phyloP scores from a whole-genome alignment of 1,140 invertebrate genomes.

The Nautilus pompilius region DNA sequence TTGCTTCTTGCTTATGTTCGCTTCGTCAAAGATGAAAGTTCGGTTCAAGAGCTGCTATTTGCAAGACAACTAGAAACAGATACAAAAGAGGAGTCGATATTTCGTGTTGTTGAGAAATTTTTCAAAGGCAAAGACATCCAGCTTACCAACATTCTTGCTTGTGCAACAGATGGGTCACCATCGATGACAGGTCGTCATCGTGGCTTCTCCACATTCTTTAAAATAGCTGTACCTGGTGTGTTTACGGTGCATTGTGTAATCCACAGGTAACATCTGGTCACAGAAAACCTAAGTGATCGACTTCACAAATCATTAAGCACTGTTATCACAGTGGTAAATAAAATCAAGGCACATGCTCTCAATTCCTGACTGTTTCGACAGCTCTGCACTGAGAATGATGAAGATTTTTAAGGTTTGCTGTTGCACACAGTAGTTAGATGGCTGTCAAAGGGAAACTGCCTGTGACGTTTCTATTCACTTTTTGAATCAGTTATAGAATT shows the following conservation, averaged over 20 bases:
- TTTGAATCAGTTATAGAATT: neutral
- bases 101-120: neutral
- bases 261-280: neutral
- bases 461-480: neutral
- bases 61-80: neutral
- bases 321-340: too few species aligned
- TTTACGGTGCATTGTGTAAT: neutral
- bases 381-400: neutral
- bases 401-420: neutral
- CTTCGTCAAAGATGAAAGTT: neutral
- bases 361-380: neutral
- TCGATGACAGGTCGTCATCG: neutral
- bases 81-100: neutral
- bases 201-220: neutral
- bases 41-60: neutral
- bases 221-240: neutral
- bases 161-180: neutral
- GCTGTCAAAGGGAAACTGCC: neutral
- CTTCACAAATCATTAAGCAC: neutral
- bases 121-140: neutral
- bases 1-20: neutral
- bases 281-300: neutral
- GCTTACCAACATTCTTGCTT: neutral
- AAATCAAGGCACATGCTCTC: neutral
- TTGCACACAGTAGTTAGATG: neutral